Conservation (phyloP, 2,797 vertebrate genomes). For the Pteropus rufus region DNA sequence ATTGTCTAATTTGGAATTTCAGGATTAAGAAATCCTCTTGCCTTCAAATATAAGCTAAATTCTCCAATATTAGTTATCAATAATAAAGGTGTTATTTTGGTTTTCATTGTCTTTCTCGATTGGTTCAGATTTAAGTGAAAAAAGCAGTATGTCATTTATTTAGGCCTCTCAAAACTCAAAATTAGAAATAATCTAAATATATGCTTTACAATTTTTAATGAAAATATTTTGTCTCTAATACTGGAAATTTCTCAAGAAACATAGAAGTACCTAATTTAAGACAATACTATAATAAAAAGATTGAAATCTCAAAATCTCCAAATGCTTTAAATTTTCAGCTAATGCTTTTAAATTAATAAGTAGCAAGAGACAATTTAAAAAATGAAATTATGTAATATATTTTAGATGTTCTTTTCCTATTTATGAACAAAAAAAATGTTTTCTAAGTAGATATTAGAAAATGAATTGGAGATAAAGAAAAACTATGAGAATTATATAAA, state of each 20-base stretch:
- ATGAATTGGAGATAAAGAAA: neutral
- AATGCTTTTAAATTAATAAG: conserved; percentile 38
- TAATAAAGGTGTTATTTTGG: conserved; percentile 20
- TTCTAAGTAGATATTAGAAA: conserved; percentile 16
- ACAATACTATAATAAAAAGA: neutral
- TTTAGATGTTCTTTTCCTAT: conserved; percentile 19
- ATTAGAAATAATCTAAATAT: conserved; percentile 28
- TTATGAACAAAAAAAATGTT: neutral
- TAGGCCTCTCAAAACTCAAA: neutral
- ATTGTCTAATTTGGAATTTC: neutral
- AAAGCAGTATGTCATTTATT: conserved; percentile 7
- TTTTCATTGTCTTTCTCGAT: neutral
- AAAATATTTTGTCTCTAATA: conserved; percentile 15
- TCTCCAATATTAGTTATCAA: conserved; percentile 26
- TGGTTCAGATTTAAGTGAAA: neutral
- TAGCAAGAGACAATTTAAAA: conserved; percentile 29
- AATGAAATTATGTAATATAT: conserved; percentile 18
- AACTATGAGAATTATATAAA: conserved; percentile 34
- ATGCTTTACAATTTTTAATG: neutral
- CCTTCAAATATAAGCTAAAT: neutral
- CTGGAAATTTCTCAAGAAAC: neutral
- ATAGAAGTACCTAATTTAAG: neutral
- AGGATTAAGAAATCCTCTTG: neutral
- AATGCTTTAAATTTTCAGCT: conserved; percentile 32
- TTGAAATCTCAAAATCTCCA: conserved; percentile 29